Percentiles rank a stretch among this genome's conserved stretches.
Evolutionary conservation across 2,888 invertebrate species (phyloP).

Genomic region (Trachelus iudaicus): DNA sequence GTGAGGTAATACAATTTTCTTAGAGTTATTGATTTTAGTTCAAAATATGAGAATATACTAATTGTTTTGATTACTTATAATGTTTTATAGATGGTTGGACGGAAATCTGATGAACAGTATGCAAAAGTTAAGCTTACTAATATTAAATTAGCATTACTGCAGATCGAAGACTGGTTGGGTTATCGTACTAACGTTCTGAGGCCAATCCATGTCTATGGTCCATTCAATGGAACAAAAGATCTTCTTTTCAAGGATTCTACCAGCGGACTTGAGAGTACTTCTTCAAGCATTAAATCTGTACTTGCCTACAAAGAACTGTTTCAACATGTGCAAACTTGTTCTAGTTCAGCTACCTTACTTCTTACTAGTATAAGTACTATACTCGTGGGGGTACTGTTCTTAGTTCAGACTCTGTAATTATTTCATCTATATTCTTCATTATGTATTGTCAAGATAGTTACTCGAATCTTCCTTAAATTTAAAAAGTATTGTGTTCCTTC

Average conservation of each 20-base stretch:
- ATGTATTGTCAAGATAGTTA: background rate
- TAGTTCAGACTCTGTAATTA: background rate
- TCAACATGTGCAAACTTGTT: slow-evolving; percentile 63
- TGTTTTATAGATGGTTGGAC: slow-evolving; percentile 47
- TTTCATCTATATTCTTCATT: background rate
- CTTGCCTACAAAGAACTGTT: slow-evolving; percentile 72
- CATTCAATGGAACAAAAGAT: slow-evolving; percentile 68
- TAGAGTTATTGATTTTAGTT: background rate
- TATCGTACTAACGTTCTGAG: slow-evolving; percentile 61
- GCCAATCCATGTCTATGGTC: slow-evolving; percentile 70
- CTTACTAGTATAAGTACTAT: slow-evolving; percentile 29
- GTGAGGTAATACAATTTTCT: slow-evolving; percentile 65
- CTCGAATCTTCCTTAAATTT: slow-evolving; percentile 31
- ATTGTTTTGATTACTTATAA: slow-evolving; percentile 5
- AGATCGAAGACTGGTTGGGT: slow-evolving; percentile 69
- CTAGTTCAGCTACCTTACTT: slow-evolving; percentile 11
- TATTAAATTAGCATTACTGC: slow-evolving; percentile 61
- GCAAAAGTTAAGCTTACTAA: slow-evolving; percentile 34
- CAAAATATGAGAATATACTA: background rate
- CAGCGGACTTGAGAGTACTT: slow-evolving; percentile 68
- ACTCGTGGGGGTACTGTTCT: slow-evolving; percentile 26
- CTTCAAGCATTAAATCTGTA: slow-evolving; percentile 64
- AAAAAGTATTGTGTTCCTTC: background rate
- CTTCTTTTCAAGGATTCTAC: slow-evolving; percentile 75
- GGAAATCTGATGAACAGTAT: slow-evolving; percentile 25